Conservation (phyloP, 2,888 invertebrate species). For the Taenaris catops region DNA sequence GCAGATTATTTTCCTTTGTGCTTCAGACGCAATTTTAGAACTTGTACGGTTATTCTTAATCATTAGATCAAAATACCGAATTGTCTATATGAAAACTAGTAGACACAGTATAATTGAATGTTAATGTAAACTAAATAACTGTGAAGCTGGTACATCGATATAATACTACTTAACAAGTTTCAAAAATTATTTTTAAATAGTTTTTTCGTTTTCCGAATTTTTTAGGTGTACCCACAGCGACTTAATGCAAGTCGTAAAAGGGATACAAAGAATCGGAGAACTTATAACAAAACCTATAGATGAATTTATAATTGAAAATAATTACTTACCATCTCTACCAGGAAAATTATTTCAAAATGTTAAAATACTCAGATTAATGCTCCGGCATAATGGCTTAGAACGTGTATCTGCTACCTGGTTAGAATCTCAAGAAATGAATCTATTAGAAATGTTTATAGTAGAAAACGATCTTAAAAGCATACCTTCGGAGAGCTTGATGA, state of each 20-base stretch:
- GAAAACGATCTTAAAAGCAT: slow-evolving; percentile 90
- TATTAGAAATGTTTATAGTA: slow-evolving; percentile 91
- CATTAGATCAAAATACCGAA: too few relatives aligned
- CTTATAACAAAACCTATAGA: slow-evolving; percentile 86
- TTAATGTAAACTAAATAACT: too few relatives aligned
- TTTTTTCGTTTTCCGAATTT: too few relatives aligned
- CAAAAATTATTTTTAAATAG: too few relatives aligned
- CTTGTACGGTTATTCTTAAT: too few relatives aligned
- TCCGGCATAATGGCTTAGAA: slow-evolving; percentile 90
- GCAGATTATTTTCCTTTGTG: too few relatives aligned
- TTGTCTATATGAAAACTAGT: too few relatives aligned
- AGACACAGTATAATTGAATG: too few relatives aligned
- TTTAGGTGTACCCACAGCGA: slow-evolving; percentile 95
- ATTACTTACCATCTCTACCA: slow-evolving; percentile 91
- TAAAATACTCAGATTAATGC: slow-evolving; percentile 88
- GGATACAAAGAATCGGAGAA: slow-evolving; percentile 84
- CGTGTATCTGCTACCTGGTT: slow-evolving; percentile 90
- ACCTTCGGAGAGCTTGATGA: slow-evolving; percentile 88
- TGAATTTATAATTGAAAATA: slow-evolving; percentile 93
- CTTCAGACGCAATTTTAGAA: too few relatives aligned
- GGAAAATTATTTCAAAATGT: slow-evolving; percentile 89
- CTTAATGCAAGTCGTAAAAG: slow-evolving; percentile 86
- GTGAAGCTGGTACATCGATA: too few relatives aligned
- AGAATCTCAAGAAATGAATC: slow-evolving; percentile 85
- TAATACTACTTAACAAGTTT: too few relatives aligned